Evolutionary conservation across 2,113 vertebrate genomes (phyloP).

Genomic region (Cathartes aura): DNA sequence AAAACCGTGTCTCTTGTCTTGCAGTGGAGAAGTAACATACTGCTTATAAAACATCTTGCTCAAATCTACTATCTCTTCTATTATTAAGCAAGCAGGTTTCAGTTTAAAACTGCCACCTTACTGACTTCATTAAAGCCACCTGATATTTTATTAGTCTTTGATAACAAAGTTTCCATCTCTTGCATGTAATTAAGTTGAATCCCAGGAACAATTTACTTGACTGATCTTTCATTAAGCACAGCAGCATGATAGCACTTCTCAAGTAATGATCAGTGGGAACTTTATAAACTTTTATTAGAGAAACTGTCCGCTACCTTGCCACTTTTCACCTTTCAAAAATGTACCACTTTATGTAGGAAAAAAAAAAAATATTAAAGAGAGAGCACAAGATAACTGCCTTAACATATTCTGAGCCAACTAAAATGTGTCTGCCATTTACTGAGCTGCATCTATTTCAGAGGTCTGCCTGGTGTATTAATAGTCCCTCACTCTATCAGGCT

Average conservation of each 20-base stretch:
- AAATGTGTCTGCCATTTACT: background rate
- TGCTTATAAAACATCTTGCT: background rate
- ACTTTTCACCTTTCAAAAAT: background rate
- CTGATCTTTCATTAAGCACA: background rate
- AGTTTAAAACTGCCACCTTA: background rate
- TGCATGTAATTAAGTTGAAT: background rate
- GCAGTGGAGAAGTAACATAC: background rate
- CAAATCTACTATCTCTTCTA: background rate
- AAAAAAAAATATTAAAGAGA: background rate
- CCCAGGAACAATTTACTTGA: background rate
- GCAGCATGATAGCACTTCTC: background rate
- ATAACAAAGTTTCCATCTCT: background rate
- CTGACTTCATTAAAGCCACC: background rate
- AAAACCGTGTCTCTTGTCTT: background rate
- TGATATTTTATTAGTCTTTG: background rate
- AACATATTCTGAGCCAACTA: background rate
- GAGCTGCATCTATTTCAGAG: background rate
- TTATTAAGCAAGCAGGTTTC: slow-evolving; percentile 10
- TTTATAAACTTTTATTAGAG: background rate
- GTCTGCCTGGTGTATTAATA: background rate
- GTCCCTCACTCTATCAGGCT: background rate
- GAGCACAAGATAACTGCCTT: background rate
- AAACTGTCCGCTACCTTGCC: background rate
- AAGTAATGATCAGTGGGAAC: background rate
- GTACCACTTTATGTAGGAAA: background rate